Evolutionary conservation across 2,888 invertebrate species (phyloP).

Genomic region (Xestia sexstrigata): DNA sequence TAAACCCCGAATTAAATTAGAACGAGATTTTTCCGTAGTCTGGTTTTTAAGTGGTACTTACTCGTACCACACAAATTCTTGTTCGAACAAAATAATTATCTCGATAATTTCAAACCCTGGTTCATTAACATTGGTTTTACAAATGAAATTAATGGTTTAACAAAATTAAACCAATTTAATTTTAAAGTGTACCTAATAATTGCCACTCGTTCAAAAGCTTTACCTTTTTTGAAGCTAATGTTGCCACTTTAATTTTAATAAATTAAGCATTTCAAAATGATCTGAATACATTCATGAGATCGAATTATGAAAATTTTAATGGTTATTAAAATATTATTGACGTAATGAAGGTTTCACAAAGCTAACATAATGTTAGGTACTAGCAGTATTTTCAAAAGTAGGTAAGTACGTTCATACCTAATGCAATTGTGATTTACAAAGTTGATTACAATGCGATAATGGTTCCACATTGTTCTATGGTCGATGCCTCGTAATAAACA

Average conservation of each 20-base stretch:
- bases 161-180: not conserved
- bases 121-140: not conserved
- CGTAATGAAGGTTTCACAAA: not conserved
- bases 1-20: too few species aligned
- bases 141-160: not conserved
- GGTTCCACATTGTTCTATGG: not conserved
- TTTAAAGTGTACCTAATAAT: not conserved
- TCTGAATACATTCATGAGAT: not conserved
- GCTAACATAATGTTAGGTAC: not conserved
- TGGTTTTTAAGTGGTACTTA: too few species aligned
- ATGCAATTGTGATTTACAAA: not conserved
- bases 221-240: not conserved
- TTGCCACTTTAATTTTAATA: not conserved
- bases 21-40: too few species aligned
- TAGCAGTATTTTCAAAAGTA: not conserved
- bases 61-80: too few species aligned
- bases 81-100: not conserved
- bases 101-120: not conserved
- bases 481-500: not conserved
- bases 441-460: not conserved
- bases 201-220: not conserved
- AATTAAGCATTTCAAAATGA: conserved; percentile 5
- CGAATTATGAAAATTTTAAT: not conserved
- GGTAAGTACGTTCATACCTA: not conserved
- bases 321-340: not conserved